phyloP scores from a whole-genome alignment of 1,140 invertebrate species.

The Trissolcus basalis region DNA sequence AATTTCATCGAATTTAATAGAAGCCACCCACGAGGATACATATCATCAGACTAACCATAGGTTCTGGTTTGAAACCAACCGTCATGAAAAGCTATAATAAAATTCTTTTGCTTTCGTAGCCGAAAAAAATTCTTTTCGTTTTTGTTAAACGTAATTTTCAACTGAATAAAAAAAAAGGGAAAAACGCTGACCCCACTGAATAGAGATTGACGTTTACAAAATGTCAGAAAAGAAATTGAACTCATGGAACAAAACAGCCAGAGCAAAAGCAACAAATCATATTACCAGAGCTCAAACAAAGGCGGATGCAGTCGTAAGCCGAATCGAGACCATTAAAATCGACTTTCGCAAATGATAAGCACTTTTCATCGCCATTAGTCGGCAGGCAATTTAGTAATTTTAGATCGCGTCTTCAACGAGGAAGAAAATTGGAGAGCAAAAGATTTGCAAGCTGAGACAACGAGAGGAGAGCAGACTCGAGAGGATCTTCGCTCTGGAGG shows the following conservation, averaged over 20 bases:
- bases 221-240: no score
- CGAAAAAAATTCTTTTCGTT: no score
- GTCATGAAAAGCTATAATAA: no score
- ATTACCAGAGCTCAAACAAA: no score
- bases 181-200: no score
- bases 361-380: conserved; percentile 3
- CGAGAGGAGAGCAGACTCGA: not conserved
- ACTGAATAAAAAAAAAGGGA: no score
- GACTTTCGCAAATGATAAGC: conserved; percentile 15
- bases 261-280: not conserved
- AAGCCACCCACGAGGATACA: conserved; percentile 7
- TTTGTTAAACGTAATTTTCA: no score
- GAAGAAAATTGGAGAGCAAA: conserved; percentile 22
- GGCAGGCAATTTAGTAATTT: conserved; percentile 9
- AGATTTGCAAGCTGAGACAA: conserved; percentile 16
- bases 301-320: no score
- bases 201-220: no score
- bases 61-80: no score
- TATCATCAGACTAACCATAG: no score
- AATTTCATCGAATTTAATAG: conserved; percentile 14
- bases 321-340: not conserved
- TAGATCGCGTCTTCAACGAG: conserved; percentile 11
- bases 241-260: conserved; percentile 10
- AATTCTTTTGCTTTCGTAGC: no score
- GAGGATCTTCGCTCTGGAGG: not conserved